phyloP scores from a whole-genome alignment of 2,888 invertebrate genomes.

The Caenorhabditis zanzibari region DNA sequence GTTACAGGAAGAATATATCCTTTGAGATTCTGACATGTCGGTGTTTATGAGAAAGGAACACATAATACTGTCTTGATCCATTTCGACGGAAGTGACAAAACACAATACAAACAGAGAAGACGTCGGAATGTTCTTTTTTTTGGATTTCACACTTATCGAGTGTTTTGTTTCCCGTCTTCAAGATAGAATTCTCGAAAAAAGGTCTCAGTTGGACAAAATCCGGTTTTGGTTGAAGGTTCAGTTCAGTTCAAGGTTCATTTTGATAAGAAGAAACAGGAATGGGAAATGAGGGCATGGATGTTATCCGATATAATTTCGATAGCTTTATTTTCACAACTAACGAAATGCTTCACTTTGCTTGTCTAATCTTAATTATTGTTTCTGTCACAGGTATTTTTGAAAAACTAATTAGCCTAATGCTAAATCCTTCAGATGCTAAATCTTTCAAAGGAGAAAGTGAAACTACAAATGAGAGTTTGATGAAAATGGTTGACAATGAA shows the following conservation, averaged over 20 bases:
- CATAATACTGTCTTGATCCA: constrained; percentile 2
- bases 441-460: constrained; percentile 11
- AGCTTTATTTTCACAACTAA: constrained; percentile 32
- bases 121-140: constrained; percentile 10
- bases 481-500: constrained; percentile 76
- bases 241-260: constrained; percentile 53
- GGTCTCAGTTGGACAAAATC: constrained; percentile 19
- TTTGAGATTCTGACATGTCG: constrained; percentile 8
- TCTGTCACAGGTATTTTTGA: neutral
- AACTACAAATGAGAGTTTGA: constrained; percentile 67
- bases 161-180: constrained; percentile 8
- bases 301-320: constrained; percentile 5
- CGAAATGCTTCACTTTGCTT: constrained; percentile 22
- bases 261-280: constrained; percentile 26
- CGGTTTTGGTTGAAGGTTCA: constrained; percentile 32
- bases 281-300: constrained; percentile 42
- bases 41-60: constrained; percentile 7
- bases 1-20: constrained; percentile 30
- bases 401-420: no score
- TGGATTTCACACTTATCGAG: constrained; percentile 30
- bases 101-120: constrained; percentile 14
- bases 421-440: constrained; percentile 7
- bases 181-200: constrained; percentile 2
- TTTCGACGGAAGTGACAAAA: constrained; percentile 43
- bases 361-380: neutral